Base-by-base conservation (phyloP, 2,113 vertebrate species). In the Triplophysa rosa region DNA sequence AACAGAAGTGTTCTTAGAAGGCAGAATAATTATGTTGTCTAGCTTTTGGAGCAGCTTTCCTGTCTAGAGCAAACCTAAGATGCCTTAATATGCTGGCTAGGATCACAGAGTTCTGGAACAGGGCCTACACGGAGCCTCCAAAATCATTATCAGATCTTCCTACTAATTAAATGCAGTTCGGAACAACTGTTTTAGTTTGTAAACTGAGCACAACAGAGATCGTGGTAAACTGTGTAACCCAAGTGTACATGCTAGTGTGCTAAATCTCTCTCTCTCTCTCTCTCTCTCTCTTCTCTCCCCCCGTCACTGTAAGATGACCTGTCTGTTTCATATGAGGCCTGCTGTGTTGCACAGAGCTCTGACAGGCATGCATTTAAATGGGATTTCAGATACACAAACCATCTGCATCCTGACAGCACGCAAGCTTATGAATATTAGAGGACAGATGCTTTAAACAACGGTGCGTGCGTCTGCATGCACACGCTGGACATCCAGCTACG, bases 341-440 rank as follows among this genome's bases (percentile, higher is more conserved):
- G 64, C 68, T 78, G 58, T 49, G 58, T 69, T 45, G 77, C 70
- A 61, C 45, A 54, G 67, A 72, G 58, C 6, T 62, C 64, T 83
- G 81, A 83, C 77, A 79, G 74, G 69, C 70, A 78, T 76, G 81
- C 81, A 85, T 85, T 83, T 81, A 85, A 85, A 85, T 83, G 66
- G 79, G 84, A 83, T 83, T 83, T 83, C 77, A 78, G 79, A 69
- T 64, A 81, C 54, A 78, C 64, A 70, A 69, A 68, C 69, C 81
- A 83, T 85, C 82, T 85, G 82, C 76, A 83, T 81, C 76, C 74
- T 74, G 74, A 73, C 59, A 76, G 81, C 49, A 24, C 62, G 63
- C 75, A 79, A 72, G 70, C 81, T 81, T 81, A 83, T 78, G 71
- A 83, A 85, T 85, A 85, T 83, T 82, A 80, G 58, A 85, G 75